Base-by-base conservation (phyloP, 1,140 invertebrate genomes). In the Drosophila gunungcola region DNA sequence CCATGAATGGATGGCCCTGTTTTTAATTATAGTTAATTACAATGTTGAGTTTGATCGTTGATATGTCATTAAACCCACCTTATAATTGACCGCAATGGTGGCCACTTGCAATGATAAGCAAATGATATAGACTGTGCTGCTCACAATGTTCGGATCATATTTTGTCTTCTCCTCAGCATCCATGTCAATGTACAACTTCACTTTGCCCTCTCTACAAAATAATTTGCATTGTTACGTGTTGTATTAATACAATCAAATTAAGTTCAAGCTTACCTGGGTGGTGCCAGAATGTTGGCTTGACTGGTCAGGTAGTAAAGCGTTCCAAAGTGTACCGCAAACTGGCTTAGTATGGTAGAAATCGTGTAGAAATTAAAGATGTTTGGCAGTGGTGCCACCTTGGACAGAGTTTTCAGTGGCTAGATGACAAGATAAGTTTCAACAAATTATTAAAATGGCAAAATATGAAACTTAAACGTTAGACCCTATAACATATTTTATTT, bases 331-430 rank as follows among this genome's bases (percentile, higher is more conserved):
- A 99, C 96, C 43, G 95, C 94, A 93, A 99, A 99, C 93, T 99
- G 99, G 5, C 96, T 92, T 10, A 99, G 93, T 27, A 99, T 99
- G 10, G 99, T 99, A 53, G 98, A 93, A 58, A 99, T 95, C 1
- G 99, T 99, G 92, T 99, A 99, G 7, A 98, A 91, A 94, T 99
- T 99, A 92, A 99, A 99, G 75, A 99, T 99, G 92, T 99, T 99
- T 48, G 99, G 98, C 76, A 99, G 94, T 21, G 99, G 99, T 51
- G 98, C 95, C 91, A 99, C 95, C 91, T 97, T 97, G 0, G 98
- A 99, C 36, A 99, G 93, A 0, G 95, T 96, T 93, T 98, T 98
- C 54, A 99, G 91, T 1, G 99, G 99, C 96, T 98, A 10, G 93
- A 5, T 94, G 94, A 92, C 92, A 84, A 38, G 29, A 6, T 7